These are phyloP conservation scores for Drosophila longiperda DNA, from an alignment of 2,888 invertebrate species.

Conservation along the genomic window DNA sequence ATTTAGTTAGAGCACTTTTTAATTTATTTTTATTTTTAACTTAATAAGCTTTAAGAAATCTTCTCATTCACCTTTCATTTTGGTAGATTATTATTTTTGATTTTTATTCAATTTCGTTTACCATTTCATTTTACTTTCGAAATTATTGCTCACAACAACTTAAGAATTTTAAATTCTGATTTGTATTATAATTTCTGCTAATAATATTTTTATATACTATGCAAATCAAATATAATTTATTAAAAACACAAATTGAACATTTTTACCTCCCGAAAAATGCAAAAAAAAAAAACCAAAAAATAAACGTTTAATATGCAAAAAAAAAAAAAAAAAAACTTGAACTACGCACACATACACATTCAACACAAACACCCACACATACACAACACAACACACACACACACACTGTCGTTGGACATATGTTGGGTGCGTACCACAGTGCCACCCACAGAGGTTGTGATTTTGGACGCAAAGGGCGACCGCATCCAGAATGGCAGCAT, in stretches of 20 bases:
- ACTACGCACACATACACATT: slow-evolving; percentile 42
- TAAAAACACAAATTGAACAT: slow-evolving; percentile 69
- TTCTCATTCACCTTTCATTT: slow-evolving; percentile 43
- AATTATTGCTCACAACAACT: slow-evolving; percentile 18
- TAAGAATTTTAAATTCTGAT: slow-evolving; percentile 17
- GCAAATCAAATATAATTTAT: slow-evolving; percentile 64
- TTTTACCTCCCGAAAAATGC: slow-evolving; percentile 61
- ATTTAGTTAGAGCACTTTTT: slow-evolving; percentile 11
- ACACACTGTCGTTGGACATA: slow-evolving; percentile 35
- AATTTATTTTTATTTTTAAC: background rate
- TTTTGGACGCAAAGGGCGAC: slow-evolving; percentile 88
- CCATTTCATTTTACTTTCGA: slow-evolving; percentile 30
- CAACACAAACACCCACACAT: slow-evolving; percentile 31
- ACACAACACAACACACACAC: slow-evolving; percentile 28
- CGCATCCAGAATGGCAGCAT: slow-evolving; percentile 86
- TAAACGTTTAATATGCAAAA: slow-evolving; percentile 4
- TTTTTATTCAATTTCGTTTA: slow-evolving; percentile 20
- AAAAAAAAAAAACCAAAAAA: slow-evolving; percentile 43
- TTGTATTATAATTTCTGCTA: slow-evolving; percentile 33
- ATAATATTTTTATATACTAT: slow-evolving; percentile 50
- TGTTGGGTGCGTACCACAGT: slow-evolving; percentile 86
- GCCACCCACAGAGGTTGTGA: slow-evolving; percentile 91
- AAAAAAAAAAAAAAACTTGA: slow-evolving; percentile 31
- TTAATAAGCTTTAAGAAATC: slow-evolving; percentile 8
- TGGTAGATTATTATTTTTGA: slow-evolving; percentile 15